These are phyloP conservation scores for Chironomus riparius DNA, from an alignment of 2,888 invertebrate genomes.

Conservation along the genomic window DNA sequence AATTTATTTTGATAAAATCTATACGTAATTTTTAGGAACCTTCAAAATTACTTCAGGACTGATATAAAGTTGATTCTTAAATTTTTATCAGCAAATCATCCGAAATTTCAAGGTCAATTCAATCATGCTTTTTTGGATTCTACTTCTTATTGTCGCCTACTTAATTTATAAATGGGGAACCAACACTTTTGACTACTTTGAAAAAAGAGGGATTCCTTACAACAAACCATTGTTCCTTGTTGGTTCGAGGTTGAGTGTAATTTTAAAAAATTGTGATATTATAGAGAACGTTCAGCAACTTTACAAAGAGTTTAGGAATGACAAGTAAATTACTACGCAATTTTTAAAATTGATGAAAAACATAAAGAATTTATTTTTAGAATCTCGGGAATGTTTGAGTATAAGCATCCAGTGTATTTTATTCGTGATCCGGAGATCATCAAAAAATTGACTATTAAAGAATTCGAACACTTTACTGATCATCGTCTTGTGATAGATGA, in stretches of 20 bases:
- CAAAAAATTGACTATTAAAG: conserved; percentile 38
- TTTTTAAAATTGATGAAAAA: not conserved
- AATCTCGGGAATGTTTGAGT: conserved; percentile 3
- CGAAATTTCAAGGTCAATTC: not conserved
- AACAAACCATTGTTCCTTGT: conserved; percentile 22
- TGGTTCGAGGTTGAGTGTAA: not conserved
- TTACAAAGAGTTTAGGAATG: not conserved
- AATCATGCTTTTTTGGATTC: not conserved
- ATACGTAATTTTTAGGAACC: too few relatives aligned
- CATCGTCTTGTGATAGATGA: conserved; percentile 41
- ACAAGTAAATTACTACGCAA: not conserved
- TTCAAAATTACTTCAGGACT: too few relatives aligned
- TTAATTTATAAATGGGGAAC: conserved; percentile 16
- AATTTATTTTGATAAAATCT: too few relatives aligned
- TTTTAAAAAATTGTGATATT: not conserved
- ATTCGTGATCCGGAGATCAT: conserved; percentile 38
- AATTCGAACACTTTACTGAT: conserved; percentile 39
- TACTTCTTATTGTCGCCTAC: not conserved
- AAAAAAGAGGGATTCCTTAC: not conserved
- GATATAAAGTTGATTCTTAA: too few relatives aligned
- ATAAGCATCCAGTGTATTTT: conserved; percentile 36
- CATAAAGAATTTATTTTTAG: not conserved
- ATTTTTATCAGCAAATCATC: too few relatives aligned
- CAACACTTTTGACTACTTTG: conserved; percentile 17
- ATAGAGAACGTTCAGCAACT: not conserved